Percentiles rank a stretch among this genome's conserved stretches.
phyloP scores from a whole-genome alignment of 2,888 invertebrate genomes.

The Gerosis bhagava region DNA sequence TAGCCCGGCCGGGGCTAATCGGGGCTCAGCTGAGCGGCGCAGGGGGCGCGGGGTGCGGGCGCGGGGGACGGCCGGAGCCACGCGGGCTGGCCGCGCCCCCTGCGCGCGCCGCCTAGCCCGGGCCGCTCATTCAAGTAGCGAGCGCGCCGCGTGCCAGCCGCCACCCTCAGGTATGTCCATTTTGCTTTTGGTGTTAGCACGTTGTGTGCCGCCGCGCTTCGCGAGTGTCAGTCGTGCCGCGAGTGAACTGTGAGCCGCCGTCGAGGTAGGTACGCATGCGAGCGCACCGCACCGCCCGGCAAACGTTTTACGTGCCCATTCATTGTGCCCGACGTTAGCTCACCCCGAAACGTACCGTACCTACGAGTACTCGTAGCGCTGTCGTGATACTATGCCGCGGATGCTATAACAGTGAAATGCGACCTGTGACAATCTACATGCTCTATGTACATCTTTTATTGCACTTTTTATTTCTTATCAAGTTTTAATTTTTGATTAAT shows the following conservation, averaged over 20 bases:
- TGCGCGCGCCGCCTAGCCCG: slow-evolving; percentile 82
- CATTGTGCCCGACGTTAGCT: slow-evolving; percentile 42
- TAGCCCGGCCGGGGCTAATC: slow-evolving; percentile 78
- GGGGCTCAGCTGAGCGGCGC: slow-evolving; percentile 77
- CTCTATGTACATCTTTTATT: too few relatives aligned
- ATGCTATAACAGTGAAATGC: slow-evolving; percentile 19
- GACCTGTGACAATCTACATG: too few relatives aligned
- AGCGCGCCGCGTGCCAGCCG: slow-evolving; percentile 78
- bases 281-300: slow-evolving; percentile 46
- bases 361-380: too few relatives aligned
- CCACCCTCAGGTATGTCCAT: slow-evolving; percentile 80
- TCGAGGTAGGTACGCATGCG: slow-evolving; percentile 70
- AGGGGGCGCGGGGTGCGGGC: slow-evolving; percentile 42
- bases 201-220: slow-evolving; percentile 60
- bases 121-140: slow-evolving; percentile 79
- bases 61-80: slow-evolving; percentile 74
- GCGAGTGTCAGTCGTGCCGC: slow-evolving; percentile 75
- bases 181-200: slow-evolving; percentile 79
- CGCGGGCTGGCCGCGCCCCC: slow-evolving; percentile 84
- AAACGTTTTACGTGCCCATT: slow-evolving; percentile 40
- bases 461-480: background rate
- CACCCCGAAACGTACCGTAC: slow-evolving; percentile 24
- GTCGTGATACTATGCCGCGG: too few relatives aligned
- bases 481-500: background rate
- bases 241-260: slow-evolving; percentile 53